phyloP scores from a whole-genome alignment of 2,113 vertebrate species.

The Phylloscopus trochilus region DNA sequence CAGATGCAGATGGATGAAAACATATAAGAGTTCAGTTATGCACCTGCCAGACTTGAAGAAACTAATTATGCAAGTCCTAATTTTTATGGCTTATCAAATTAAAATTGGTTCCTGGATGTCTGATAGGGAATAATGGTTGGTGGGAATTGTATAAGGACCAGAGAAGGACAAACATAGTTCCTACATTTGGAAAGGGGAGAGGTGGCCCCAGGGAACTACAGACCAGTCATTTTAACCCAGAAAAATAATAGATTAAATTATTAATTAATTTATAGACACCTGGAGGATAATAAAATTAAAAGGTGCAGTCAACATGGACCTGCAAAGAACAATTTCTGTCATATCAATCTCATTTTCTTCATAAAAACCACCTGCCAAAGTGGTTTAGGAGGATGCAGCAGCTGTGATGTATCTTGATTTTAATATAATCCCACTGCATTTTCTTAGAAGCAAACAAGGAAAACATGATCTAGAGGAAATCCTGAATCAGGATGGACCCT shows the following conservation, averaged over 20 bases:
- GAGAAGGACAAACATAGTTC: background rate
- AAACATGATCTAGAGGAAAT: background rate
- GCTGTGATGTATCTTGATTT: constrained; percentile 3
- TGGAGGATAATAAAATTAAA: constrained; percentile 25
- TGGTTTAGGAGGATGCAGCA: background rate
- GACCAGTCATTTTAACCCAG: background rate
- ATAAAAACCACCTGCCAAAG: background rate
- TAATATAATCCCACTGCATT: background rate
- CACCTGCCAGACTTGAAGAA: background rate
- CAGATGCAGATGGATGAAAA: background rate
- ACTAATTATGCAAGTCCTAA: background rate
- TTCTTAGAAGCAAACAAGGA: background rate
- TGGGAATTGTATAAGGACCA: background rate
- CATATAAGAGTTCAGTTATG: background rate
- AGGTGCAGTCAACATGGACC: background rate
- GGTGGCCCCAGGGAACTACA: background rate
- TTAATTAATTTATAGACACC: background rate
- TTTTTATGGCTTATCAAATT: background rate
- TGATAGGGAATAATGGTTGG: background rate
- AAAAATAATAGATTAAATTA: background rate
- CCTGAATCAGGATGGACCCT: background rate
- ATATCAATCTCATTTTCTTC: background rate
- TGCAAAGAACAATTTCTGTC: background rate
- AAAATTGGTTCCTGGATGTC: background rate
- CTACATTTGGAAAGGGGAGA: background rate